phyloP scores from a whole-genome alignment of 2,888 invertebrate genomes.

The Caenorhabditis sp. region DNA sequence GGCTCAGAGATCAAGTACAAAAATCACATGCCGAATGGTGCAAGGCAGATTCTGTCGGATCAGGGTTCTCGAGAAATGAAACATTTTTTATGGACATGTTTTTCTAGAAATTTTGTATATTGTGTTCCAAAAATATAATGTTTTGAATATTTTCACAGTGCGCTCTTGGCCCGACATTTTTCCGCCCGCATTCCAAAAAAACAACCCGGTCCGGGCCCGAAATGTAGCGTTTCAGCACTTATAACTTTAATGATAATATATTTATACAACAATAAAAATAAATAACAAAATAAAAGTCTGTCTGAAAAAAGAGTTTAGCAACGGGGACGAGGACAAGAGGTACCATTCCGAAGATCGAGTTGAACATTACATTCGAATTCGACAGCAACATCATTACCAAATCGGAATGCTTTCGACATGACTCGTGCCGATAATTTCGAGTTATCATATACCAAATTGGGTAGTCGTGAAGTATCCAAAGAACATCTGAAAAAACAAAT shows the following conservation, averaged over 20 bases:
- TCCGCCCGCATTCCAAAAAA: too few relatives aligned
- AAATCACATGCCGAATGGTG: too few relatives aligned
- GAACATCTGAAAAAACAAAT: conserved; percentile 58
- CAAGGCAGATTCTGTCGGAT: too few relatives aligned
- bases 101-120: too few relatives aligned
- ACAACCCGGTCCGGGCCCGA: too few relatives aligned
- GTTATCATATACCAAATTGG: conserved; percentile 66
- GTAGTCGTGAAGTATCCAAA: conserved; percentile 64
- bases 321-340: conserved; percentile 43
- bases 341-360: conserved; percentile 64
- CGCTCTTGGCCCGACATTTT: too few relatives aligned
- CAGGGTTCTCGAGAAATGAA: too few relatives aligned
- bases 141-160: too few relatives aligned
- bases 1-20: too few relatives aligned
- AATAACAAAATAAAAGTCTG: neutral
- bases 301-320: conserved; percentile 8
- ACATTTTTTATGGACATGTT: too few relatives aligned
- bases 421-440: conserved; percentile 62
- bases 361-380: conserved; percentile 70
- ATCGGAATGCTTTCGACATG: conserved; percentile 70
- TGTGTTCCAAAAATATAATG: too few relatives aligned
- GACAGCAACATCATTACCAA: conserved; percentile 68
- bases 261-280: conserved; percentile 4
- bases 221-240: too few relatives aligned
- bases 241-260: neutral